Evolutionary conservation across 2,888 invertebrate species (phyloP).

Genomic region (Pandemis cinnamomeana): DNA sequence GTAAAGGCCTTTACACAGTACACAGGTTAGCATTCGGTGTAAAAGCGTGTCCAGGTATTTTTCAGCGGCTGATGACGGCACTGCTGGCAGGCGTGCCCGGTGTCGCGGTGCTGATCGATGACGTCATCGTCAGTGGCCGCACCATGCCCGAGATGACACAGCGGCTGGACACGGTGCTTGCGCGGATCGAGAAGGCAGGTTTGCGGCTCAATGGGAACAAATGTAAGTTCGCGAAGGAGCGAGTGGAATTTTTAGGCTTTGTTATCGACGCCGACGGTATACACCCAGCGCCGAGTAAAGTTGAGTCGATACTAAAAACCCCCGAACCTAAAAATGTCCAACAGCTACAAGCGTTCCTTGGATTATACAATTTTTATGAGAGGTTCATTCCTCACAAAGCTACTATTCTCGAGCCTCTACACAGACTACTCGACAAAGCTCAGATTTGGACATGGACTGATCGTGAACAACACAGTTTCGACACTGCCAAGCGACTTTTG

Average conservation of each 20-base stretch:
- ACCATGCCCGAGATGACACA: slow-evolving; percentile 21
- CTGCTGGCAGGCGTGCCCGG: slow-evolving; percentile 44
- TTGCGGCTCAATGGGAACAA: background rate
- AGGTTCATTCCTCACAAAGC: no score
- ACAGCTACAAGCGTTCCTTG: no score
- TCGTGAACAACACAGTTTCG: background rate
- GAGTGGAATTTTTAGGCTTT: background rate
- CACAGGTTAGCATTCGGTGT: slow-evolving; percentile 44
- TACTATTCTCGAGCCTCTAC: no score
- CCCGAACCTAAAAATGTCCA: background rate
- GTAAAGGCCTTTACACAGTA: slow-evolving; percentile 45
- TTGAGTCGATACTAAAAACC: background rate
- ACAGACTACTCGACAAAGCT: background rate
- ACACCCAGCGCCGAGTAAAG: background rate
- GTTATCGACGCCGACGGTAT: background rate
- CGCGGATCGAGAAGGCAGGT: background rate
- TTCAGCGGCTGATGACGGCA: slow-evolving; percentile 45
- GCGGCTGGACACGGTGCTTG: background rate
- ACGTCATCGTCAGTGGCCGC: slow-evolving; percentile 46
- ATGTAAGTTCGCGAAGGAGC: background rate
- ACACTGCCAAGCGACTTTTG: background rate
- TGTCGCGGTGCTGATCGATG: slow-evolving; percentile 47
- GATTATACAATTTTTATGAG: no score
- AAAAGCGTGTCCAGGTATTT: slow-evolving; percentile 46
- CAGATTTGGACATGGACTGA: background rate